These are phyloP conservation scores for Manis javanica DNA, from an alignment of 2,797 vertebrate species.

Conservation along the genomic window DNA sequence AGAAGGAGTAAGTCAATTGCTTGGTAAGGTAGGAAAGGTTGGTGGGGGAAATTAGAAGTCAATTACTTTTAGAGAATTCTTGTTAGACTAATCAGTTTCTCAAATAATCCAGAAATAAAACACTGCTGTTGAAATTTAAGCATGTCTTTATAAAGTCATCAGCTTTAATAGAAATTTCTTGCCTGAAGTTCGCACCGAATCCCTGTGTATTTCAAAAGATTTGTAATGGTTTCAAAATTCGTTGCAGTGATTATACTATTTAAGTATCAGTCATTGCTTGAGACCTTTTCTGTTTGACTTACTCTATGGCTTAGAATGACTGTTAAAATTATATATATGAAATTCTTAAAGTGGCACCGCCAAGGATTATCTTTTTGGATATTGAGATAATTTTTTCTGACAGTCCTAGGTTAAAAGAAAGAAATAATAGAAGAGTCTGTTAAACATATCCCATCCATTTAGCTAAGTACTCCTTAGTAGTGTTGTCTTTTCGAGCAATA, in stretches of 20 bases:
- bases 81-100: constrained; percentile 22
- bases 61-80: constrained; percentile 48
- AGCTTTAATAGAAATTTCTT: constrained; percentile 42
- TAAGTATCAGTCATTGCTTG: neutral
- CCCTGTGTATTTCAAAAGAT: constrained; percentile 34
- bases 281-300: neutral
- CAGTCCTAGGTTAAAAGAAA: neutral
- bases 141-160: constrained; percentile 45
- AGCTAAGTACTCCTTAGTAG: neutral
- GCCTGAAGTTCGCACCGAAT: neutral
- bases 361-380: neutral
- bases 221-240: constrained; percentile 36
- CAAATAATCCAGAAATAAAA: constrained; percentile 51
- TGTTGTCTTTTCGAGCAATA: constrained; percentile 21
- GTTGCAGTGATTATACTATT: constrained; percentile 29
- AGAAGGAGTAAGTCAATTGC: neutral
- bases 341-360: constrained; percentile 12
- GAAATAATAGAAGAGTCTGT: neutral
- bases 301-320: neutral
- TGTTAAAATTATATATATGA: neutral
- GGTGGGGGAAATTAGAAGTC: neutral
- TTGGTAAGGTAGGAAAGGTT: constrained; percentile 13
- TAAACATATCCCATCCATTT: constrained; percentile 26
- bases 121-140: constrained; percentile 10
- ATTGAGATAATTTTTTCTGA: neutral